Conservation (phyloP, 1,140 invertebrate species). For the Drosophila mauritiana region DNA sequence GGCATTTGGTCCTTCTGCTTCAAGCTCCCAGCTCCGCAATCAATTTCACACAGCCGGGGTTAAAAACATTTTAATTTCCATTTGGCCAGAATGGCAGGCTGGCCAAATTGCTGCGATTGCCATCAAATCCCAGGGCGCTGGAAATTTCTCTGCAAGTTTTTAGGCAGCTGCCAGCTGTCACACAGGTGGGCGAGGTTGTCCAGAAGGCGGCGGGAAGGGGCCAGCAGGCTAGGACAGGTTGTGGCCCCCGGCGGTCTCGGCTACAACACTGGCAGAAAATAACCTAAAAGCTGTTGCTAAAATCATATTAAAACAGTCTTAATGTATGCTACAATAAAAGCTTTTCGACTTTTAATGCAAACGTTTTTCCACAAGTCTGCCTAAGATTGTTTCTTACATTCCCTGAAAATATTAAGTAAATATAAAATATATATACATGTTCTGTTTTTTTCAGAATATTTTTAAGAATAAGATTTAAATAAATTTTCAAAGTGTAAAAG, state of each 20-base stretch:
- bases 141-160: slow-evolving; percentile 67
- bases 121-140: slow-evolving; percentile 64
- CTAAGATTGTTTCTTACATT: too few species aligned
- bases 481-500: not conserved
- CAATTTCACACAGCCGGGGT: slow-evolving; percentile 53
- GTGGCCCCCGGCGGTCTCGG: slow-evolving; percentile 51
- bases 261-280: slow-evolving; percentile 5
- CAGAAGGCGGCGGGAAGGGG: not conserved
- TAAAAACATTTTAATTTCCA: slow-evolving; percentile 77
- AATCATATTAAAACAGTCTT: not conserved
- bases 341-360: too few species aligned
- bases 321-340: too few species aligned
- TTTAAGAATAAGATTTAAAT: not conserved
- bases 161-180: slow-evolving; percentile 79
- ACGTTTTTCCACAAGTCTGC: too few species aligned
- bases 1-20: not conserved
- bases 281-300: not conserved
- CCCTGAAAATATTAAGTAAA: too few species aligned
- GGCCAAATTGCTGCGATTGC: slow-evolving; percentile 73
- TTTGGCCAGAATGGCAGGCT: slow-evolving; percentile 63
- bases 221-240: slow-evolving; percentile 30
- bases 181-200: slow-evolving; percentile 40
- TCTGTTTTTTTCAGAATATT: not conserved
- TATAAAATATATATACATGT: too few species aligned
- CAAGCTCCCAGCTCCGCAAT: slow-evolving; percentile 30